Percentiles rank a stretch among this genome's conserved stretches.
Conservation (phyloP, 2,113 vertebrate genomes). For the Zosterops hypoxanthus region DNA sequence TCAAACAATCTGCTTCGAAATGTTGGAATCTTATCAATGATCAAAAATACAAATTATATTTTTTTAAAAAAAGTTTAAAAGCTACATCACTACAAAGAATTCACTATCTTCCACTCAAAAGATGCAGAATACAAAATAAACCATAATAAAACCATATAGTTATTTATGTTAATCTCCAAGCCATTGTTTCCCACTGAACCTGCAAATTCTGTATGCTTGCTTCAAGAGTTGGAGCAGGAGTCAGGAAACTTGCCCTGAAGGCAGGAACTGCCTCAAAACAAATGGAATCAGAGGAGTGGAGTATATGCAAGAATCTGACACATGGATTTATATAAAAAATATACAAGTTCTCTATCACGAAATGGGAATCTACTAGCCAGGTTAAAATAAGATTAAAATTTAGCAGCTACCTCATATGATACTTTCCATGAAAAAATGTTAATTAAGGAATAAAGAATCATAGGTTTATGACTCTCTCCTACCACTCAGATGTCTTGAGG, state of each 20-base stretch:
- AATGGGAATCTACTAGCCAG: neutral
- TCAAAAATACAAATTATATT: conserved; percentile 16
- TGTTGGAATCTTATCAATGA: neutral
- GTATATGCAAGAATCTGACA: neutral
- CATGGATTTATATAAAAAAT: neutral
- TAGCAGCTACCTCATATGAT: neutral
- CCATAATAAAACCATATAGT: neutral
- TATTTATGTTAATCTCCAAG: neutral
- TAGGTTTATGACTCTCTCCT: neutral
- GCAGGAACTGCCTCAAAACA: neutral
- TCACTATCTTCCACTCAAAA: neutral
- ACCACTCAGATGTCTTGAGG: neutral
- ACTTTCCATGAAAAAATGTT: neutral
- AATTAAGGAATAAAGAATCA: neutral
- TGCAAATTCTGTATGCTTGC: neutral
- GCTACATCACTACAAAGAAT: neutral
- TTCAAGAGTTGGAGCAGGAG: neutral
- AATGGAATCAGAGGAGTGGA: neutral
- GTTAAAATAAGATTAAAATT: neutral
- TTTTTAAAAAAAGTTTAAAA: neutral
- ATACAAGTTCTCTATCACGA: fast-evolving
- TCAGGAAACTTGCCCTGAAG: neutral
- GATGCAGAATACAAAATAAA: neutral
- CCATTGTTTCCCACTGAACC: neutral
- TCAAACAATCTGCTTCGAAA: conserved; percentile 32